These are phyloP conservation scores for Xestia ashworthii DNA, from an alignment of 2,888 invertebrate genomes.

Conservation along the genomic window DNA sequence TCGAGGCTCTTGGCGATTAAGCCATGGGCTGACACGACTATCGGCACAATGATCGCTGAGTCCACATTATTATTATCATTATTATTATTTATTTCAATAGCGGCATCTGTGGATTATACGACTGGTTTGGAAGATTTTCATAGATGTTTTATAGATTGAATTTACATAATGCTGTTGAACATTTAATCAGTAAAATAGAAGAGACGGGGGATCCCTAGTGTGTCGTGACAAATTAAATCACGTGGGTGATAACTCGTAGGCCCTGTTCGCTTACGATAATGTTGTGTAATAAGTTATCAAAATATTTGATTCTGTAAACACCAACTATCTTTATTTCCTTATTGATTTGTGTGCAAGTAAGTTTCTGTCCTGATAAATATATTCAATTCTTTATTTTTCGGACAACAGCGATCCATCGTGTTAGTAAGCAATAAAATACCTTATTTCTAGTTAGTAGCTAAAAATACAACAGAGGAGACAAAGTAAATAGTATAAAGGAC, in stretches of 20 bases:
- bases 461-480: too few relatives aligned
- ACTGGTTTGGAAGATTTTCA: neutral
- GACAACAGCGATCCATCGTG: too few relatives aligned
- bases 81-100: too few relatives aligned
- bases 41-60: too few relatives aligned
- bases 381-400: too few relatives aligned
- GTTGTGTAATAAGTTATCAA: conserved; percentile 5
- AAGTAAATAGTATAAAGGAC: too few relatives aligned
- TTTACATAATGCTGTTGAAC: neutral
- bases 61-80: too few relatives aligned
- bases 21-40: too few relatives aligned
- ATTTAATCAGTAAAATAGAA: neutral
- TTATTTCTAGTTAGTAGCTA: too few relatives aligned
- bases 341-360: neutral
- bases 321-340: neutral
- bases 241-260: neutral
- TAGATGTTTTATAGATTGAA: neutral
- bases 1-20: too few relatives aligned
- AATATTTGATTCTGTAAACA: conserved; percentile 13
- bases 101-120: neutral
- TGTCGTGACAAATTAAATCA: conserved; percentile 16
- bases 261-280: conserved; percentile 27
- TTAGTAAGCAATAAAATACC: too few relatives aligned
- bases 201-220: neutral
- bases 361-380: neutral